Evolutionary conservation across 1,140 invertebrate genomes (phyloP).

Genomic region (Augochlora pura): DNA sequence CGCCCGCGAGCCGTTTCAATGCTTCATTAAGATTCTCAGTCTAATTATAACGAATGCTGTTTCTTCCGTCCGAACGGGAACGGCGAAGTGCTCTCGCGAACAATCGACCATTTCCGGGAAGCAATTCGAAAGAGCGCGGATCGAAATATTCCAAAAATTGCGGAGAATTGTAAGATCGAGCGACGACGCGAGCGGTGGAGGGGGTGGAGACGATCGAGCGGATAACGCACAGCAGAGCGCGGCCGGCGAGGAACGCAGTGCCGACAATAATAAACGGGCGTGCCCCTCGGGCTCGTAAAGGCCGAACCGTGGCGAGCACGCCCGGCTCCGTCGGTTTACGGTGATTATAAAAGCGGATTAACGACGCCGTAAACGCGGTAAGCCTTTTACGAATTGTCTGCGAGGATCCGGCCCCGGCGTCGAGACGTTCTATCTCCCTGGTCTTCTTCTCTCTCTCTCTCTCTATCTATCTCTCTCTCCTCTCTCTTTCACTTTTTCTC

Average conservation of each 20-base stretch:
- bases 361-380: slow-evolving; percentile 54
- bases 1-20: too few relatives aligned
- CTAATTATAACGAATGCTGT: too few relatives aligned
- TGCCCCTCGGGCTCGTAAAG: slow-evolving; percentile 47
- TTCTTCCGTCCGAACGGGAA: too few relatives aligned
- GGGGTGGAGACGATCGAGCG: neutral
- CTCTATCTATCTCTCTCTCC: too few relatives aligned
- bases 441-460: too few relatives aligned
- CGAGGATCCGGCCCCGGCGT: neutral
- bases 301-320: slow-evolving; percentile 39
- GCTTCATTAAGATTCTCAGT: too few relatives aligned
- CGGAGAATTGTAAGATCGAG: neutral
- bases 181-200: neutral
- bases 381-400: slow-evolving; percentile 54
- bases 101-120: too few relatives aligned
- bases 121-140: too few relatives aligned
- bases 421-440: neutral
- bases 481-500: too few relatives aligned
- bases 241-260: slow-evolving; percentile 10
- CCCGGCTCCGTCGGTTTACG: slow-evolving; percentile 32
- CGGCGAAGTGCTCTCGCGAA: too few relatives aligned
- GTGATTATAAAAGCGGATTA: slow-evolving; percentile 61
- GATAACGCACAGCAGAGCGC: slow-evolving; percentile 24
- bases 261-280: slow-evolving; percentile 51
- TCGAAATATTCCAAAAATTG: too few relatives aligned